Evolutionary conservation across 2,113 vertebrate species (phyloP).

Genomic region (Acanthisitta chloris): DNA sequence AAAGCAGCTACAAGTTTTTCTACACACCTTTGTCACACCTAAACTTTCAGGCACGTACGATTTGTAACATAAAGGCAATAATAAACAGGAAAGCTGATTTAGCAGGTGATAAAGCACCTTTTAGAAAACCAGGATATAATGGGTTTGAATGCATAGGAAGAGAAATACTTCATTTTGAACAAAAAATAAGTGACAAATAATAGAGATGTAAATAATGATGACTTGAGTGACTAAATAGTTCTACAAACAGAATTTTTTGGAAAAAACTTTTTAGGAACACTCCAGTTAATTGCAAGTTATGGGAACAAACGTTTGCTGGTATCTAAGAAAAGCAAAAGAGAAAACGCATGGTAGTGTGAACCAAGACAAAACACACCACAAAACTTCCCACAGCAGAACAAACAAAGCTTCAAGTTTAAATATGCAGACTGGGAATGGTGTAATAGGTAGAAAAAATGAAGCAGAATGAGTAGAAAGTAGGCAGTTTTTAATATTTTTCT

Average conservation of each 20-base stretch:
- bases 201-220: background rate
- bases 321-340: background rate
- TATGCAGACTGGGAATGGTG: background rate
- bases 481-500: background rate
- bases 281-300: background rate
- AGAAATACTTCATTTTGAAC: background rate
- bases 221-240: background rate
- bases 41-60: background rate
- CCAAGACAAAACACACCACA: background rate
- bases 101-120: background rate
- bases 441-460: background rate
- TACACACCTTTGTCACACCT: rapidly evolving
- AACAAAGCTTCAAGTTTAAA: background rate
- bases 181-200: background rate
- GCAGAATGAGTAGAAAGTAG: background rate
- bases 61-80: background rate
- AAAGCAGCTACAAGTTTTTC: background rate
- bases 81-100: background rate
- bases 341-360: background rate
- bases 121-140: background rate
- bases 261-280: background rate
- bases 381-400: background rate
- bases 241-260: background rate
- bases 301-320: background rate
- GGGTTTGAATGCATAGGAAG: background rate